Percentiles rank a stretch among this genome's conserved stretches.
Conservation (phyloP, 1,140 invertebrate genomes). For the Stegodyphus dumicola region DNA sequence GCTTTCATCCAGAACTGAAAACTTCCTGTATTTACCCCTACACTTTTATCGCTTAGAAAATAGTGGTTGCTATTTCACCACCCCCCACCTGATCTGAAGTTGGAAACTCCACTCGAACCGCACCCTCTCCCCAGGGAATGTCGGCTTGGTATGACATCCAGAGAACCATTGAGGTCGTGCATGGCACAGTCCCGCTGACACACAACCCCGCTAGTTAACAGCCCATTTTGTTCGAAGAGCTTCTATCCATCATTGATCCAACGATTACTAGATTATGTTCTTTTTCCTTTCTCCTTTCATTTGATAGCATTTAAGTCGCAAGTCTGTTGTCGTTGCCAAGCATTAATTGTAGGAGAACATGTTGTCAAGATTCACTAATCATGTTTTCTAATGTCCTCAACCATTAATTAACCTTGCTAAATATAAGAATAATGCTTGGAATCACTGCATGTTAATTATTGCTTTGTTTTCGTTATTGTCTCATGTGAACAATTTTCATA, state of each 20-base stretch:
- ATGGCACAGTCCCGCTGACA: constrained; percentile 14
- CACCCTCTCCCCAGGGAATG: constrained; percentile 17
- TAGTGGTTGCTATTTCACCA: background rate
- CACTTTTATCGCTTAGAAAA: constrained; percentile 12
- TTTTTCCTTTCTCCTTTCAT: background rate
- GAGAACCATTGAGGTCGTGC: constrained; percentile 11
- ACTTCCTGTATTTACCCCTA: background rate
- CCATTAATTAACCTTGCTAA: no score
- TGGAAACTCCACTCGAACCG: background rate
- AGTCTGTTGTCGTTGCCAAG: background rate
- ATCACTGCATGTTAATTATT: no score
- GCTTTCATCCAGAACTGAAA: background rate
- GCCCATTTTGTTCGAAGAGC: constrained; percentile 17
- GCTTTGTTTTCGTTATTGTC: no score
- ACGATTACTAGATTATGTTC: background rate
- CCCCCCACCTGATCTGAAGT: background rate
- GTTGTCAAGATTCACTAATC: no score
- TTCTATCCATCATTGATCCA: constrained; percentile 36
- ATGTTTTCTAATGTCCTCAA: no score
- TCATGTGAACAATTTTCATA: no score
- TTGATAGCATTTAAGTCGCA: background rate
- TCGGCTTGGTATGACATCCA: constrained; percentile 14
- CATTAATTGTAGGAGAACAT: background rate
- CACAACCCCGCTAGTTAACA: constrained; percentile 15
- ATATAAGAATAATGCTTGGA: no score